phyloP scores from a whole-genome alignment of 2,888 invertebrate genomes.

The Agrochola macilenta region DNA sequence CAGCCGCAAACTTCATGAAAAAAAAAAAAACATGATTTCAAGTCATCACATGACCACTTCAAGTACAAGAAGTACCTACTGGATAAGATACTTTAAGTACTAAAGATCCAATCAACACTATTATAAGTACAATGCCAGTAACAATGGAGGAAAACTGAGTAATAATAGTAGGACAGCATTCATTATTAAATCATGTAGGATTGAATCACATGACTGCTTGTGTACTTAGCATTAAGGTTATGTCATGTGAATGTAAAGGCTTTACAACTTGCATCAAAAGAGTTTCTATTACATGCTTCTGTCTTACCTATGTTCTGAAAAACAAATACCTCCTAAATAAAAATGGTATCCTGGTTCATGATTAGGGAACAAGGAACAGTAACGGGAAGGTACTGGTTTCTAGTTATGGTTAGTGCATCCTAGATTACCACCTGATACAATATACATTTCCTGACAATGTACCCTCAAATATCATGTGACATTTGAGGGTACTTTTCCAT shows the following conservation, averaged over 20 bases:
- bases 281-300: slow-evolving; percentile 1
- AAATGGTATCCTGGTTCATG: background rate
- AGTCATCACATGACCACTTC: slow-evolving; percentile 44
- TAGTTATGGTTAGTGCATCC: background rate
- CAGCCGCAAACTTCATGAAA: slow-evolving; percentile 23
- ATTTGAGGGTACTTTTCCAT: background rate
- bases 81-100: slow-evolving; percentile 5
- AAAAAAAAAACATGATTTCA: slow-evolving; percentile 11
- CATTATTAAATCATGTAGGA: slow-evolving; percentile 28
- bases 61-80: slow-evolving; percentile 12
- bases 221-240: slow-evolving; percentile 43
- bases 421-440: background rate
- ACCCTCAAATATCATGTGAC: background rate
- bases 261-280: slow-evolving; percentile 14
- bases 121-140: slow-evolving; percentile 31
- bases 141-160: slow-evolving; percentile 38
- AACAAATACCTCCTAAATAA: background rate
- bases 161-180: slow-evolving; percentile 5
- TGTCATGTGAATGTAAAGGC: slow-evolving; percentile 49
- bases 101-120: slow-evolving; percentile 26
- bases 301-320: background rate
- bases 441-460: background rate
- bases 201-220: slow-evolving; percentile 58
- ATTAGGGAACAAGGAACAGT: background rate
- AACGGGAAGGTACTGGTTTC: background rate